A percentile compares a stretch with the other conserved stretches of the same genome.
Conservation (phyloP, 2,797 vertebrate genomes). For the Otus scops region DNA sequence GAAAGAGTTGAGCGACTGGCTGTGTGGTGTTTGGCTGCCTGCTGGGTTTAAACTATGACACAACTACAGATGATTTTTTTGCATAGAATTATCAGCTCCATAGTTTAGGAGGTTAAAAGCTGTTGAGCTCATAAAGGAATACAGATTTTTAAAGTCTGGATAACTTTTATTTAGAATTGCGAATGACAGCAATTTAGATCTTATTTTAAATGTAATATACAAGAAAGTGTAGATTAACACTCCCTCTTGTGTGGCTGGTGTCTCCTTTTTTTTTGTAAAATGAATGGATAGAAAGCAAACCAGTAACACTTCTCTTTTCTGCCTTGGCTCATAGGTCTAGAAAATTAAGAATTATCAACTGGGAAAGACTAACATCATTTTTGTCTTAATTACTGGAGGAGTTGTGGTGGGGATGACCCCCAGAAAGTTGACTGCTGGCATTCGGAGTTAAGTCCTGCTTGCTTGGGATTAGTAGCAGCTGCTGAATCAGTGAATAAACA, state of each 20-base stretch:
- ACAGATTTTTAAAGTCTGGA: background rate
- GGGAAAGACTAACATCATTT: background rate
- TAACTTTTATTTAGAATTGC: background rate
- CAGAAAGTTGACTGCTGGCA: background rate
- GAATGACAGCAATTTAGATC: background rate
- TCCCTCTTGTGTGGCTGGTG: background rate
- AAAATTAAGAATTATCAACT: background rate
- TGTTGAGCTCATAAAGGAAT: background rate
- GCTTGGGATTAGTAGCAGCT: background rate
- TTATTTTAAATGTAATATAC: background rate
- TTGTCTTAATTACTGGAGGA: background rate
- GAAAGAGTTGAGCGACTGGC: too few relatives aligned
- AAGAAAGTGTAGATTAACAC: background rate
- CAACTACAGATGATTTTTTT: background rate
- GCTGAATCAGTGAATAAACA: background rate
- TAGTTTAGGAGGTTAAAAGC: background rate
- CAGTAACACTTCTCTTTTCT: background rate
- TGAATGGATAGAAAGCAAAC: background rate
- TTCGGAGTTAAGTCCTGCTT: background rate
- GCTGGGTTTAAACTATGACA: too few relatives aligned
- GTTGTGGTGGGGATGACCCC: background rate
- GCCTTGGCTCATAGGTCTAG: background rate
- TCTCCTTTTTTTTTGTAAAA: background rate
- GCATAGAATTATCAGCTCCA: background rate
- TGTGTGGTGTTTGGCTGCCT: too few relatives aligned